Evolutionary conservation across 2,113 vertebrate species (phyloP), one percentile per base, ranked within the genome.

Genomic region (Leucopternis melanops): DNA sequence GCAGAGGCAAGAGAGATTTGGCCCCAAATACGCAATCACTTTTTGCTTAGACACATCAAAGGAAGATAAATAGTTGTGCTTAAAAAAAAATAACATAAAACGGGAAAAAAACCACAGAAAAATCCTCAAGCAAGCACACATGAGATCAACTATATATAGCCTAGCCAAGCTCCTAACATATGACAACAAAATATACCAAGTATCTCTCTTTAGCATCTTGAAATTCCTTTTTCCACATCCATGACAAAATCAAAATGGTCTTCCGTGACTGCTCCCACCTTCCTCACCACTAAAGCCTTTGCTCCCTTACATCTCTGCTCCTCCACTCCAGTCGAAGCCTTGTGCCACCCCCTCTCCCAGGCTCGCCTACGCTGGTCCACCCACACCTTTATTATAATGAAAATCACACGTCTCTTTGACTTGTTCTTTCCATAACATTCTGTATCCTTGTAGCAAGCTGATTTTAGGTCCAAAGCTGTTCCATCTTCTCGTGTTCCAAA

Each of bases 381-480:
- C 92, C 81, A 74, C 94, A 25, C 81, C 87, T 49, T 32, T 22
- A 92, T 88, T 62, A n/a, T 2, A 19, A 92, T 38, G 25, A 83
- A 77, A 80, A 85, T 77, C 92, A 70, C 94, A 93, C 82, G 31
- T 72, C 59, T 78, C 88, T 52, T n/a, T 6, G 6, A 18, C 87
- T 81, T 8, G 4, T 29, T 49, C 92, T 77, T 21, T 26, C 93
- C 42, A 2, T 8, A 42, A 17, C 20, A 6, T 36, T 74, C 87
- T 47, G 54, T 20, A 85, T 61, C 67, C 81, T 45, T 16, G 66
- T 9, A 86, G 85, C 71, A 18, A 92, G 50, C 83, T 31, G 15
- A 20, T 85, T 82, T 93, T 80, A 82, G 92, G 85, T 52, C 90
- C 90, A 73, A 90, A 90, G 95, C 93, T 92, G 90, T 77, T 90